These are phyloP conservation scores for Synanthedon andrenaeformis DNA, from an alignment of 2,888 invertebrate species.

Conservation along the genomic window DNA sequence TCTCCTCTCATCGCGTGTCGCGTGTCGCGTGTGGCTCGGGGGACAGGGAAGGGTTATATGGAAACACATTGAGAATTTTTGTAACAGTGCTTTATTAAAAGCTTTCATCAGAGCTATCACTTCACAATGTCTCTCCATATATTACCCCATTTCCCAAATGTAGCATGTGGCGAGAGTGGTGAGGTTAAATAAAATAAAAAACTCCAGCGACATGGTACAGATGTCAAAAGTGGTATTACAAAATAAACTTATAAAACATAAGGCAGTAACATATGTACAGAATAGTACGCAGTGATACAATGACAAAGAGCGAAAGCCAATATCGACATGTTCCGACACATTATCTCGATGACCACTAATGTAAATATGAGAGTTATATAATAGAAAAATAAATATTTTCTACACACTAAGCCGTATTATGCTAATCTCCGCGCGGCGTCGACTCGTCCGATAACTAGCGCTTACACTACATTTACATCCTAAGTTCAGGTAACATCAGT, in stretches of 20 bases:
- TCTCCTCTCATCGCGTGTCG: not conserved
- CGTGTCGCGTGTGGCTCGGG: conserved; percentile 11
- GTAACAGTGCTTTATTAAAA: conserved; percentile 78
- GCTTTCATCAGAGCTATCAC: conserved; percentile 70
- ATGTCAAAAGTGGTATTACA: conserved; percentile 73
- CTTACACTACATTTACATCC: conserved; percentile 28
- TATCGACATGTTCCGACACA: conserved; percentile 34
- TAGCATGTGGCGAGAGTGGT: conserved; percentile 67
- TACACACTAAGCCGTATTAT: conserved; percentile 67
- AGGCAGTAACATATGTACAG: conserved; percentile 68
- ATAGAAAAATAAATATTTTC: conserved; percentile 71
- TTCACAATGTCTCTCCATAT: conserved; percentile 78
- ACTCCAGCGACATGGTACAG: conserved; percentile 69
- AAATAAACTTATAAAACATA: conserved; percentile 66
- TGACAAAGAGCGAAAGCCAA: conserved; percentile 58
- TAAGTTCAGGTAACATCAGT: conserved; percentile 69
- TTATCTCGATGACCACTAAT: conserved; percentile 69
- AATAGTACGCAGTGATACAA: conserved; percentile 64
- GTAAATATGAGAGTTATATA: conserved; percentile 35
- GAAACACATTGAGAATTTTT: conserved; percentile 77
- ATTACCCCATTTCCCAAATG: conserved; percentile 76
- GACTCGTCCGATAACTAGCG: conserved; percentile 42
- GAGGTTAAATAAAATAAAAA: conserved; percentile 51
- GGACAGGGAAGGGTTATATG: conserved; percentile 62
- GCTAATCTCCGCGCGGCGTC: conserved; percentile 66